Conservation (phyloP, 2,888 invertebrate species). For the Plusia festucae region DNA sequence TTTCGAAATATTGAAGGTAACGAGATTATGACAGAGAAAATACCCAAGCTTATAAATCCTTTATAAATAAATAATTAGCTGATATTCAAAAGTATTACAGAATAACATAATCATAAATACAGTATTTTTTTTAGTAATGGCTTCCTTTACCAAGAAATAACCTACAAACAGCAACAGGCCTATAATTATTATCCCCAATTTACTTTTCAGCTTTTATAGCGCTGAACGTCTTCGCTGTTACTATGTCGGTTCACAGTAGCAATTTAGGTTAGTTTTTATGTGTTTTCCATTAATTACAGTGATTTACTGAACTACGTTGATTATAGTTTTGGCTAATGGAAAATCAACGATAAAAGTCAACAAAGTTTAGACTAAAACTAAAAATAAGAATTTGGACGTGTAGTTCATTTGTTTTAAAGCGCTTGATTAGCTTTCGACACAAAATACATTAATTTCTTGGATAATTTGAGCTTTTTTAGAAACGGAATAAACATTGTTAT, state of each 20-base stretch:
- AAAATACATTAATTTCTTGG: neutral
- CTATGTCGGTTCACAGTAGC: neutral
- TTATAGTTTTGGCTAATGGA: conserved; percentile 15
- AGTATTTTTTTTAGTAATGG: too few species aligned
- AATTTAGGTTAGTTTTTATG: conserved; percentile 18
- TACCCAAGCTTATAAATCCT: too few species aligned
- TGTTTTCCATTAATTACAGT: conserved; percentile 25
- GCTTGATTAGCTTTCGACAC: neutral
- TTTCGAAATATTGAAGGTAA: too few species aligned
- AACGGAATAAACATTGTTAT: neutral
- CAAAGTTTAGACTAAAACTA: neutral
- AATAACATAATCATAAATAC: too few species aligned
- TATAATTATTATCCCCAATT: conserved; percentile 7
- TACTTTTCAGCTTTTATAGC: conserved; percentile 23
- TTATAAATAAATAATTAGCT: too few species aligned
- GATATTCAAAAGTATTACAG: too few species aligned
- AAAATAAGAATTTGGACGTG: neutral
- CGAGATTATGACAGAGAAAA: too few species aligned
- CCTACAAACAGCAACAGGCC: conserved; percentile 24
- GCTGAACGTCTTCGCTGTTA: conserved; percentile 3
- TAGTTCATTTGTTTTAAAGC: neutral
- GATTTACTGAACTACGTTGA: conserved; percentile 4
- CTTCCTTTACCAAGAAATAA: neutral
- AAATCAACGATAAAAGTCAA: conserved; percentile 12
- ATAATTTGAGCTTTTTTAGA: neutral